These are phyloP conservation scores for Sphyrna mokarran DNA, from an alignment of 2,113 vertebrate species.

Conservation along the genomic window DNA sequence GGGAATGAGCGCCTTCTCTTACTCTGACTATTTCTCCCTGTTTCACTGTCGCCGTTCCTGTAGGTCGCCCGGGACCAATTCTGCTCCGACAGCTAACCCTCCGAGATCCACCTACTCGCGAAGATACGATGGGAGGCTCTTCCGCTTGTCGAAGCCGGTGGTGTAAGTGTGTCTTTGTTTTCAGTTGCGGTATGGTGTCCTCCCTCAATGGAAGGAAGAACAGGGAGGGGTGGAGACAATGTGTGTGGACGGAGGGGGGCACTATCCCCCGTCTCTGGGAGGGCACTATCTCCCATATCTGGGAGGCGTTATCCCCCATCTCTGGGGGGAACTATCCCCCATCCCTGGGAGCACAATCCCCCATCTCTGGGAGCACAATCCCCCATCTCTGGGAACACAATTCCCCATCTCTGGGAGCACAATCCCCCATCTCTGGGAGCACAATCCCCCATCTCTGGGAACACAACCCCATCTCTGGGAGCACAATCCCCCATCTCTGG, in stretches of 20 bases:
- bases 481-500: background rate
- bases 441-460: background rate
- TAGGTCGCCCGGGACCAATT: slow-evolving; percentile 48
- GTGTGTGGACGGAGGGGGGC: background rate
- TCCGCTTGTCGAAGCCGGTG: slow-evolving; percentile 50
- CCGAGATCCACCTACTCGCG: slow-evolving; percentile 64
- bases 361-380: too few relatives aligned
- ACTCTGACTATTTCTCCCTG: slow-evolving; percentile 81
- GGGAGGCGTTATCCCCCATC: too few relatives aligned
- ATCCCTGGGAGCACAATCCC: too few relatives aligned
- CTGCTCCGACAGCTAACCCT: slow-evolving; percentile 47
- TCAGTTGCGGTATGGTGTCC: too few relatives aligned
- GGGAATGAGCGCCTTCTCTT: slow-evolving; percentile 82
- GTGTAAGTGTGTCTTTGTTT: slow-evolving; percentile 62
- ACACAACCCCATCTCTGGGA: too few relatives aligned
- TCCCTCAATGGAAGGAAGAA: background rate
- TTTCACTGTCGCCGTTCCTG: slow-evolving; percentile 66
- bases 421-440: too few relatives aligned
- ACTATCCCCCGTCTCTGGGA: too few relatives aligned
- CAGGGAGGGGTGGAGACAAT: background rate
- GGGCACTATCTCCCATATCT: too few relatives aligned
- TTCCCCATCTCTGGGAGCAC: too few relatives aligned
- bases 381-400: too few relatives aligned
- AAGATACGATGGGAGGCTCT: slow-evolving; percentile 58
- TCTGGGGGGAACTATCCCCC: too few relatives aligned